A percentile compares a stretch with the other conserved stretches of the same genome.
Evolutionary conservation across 2,113 vertebrate species (phyloP).

Genomic region (Phoxinus phoxinus): DNA sequence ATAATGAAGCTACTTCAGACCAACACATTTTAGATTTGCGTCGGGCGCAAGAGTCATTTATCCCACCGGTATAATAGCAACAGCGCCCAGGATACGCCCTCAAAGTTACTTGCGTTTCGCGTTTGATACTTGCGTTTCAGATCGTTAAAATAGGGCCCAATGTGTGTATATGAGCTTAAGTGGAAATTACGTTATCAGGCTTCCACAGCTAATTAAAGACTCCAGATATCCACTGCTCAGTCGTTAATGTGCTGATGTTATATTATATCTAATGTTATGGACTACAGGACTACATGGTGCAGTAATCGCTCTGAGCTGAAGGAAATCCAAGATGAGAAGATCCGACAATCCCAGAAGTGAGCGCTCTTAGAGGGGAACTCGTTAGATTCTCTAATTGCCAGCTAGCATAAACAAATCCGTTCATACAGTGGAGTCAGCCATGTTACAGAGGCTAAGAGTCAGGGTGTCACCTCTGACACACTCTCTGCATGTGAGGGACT

Average conservation of each 20-base stretch:
- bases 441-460: not conserved
- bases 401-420: not conserved
- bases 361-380: not conserved
- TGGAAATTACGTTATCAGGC: conserved; percentile 21
- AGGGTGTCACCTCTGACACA: not conserved
- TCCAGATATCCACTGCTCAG: not conserved
- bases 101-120: too few relatives aligned
- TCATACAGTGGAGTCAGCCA: not conserved
- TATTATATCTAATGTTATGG: not conserved
- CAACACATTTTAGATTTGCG: too few relatives aligned
- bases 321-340: not conserved
- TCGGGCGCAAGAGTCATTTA: too few relatives aligned
- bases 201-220: conserved; percentile 1
- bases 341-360: not conserved
- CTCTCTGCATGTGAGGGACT: not conserved
- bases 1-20: too few relatives aligned
- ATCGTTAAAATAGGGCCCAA: too few relatives aligned
- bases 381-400: not conserved
- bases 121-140: too few relatives aligned
- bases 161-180: conserved; percentile 33
- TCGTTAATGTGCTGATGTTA: conserved; percentile 2
- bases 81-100: too few relatives aligned
- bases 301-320: not conserved
- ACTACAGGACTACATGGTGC: not conserved
- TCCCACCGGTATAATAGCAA: too few relatives aligned